Conservation (phyloP, 1,140 invertebrate species). For the Brachionus rubens region DNA sequence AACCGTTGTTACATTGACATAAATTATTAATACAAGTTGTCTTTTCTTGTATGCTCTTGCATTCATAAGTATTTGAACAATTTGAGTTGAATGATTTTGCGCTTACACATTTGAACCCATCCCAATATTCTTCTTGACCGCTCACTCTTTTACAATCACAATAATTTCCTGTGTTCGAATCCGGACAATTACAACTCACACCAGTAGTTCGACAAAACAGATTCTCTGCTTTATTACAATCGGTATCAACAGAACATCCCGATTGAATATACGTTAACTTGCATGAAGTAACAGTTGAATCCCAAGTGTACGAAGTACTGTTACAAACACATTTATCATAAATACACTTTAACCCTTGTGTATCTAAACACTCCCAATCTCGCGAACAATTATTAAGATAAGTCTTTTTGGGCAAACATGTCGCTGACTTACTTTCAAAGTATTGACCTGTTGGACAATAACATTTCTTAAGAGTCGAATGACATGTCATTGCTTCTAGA, state of each 20-base stretch:
- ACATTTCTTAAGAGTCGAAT: neutral
- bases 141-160: conserved; percentile 12
- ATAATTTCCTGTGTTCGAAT: neutral
- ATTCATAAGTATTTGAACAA: neutral
- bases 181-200: neutral
- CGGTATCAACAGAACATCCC: neutral
- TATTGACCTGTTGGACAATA: neutral
- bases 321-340: neutral
- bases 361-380: neutral
- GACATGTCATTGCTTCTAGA: neutral
- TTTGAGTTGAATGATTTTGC: neutral
- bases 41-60: neutral
- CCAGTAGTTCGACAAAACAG: neutral
- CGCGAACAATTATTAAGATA: neutral
- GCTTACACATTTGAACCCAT: neutral
- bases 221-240: neutral
- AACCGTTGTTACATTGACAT: neutral
- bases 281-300: neutral
- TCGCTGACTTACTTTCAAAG: neutral
- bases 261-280: neutral
- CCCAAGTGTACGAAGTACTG: neutral
- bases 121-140: neutral
- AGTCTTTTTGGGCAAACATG: neutral
- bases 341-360: neutral
- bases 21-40: neutral